Conservation (phyloP, 2,888 invertebrate genomes). For the Synergus japonicus region DNA sequence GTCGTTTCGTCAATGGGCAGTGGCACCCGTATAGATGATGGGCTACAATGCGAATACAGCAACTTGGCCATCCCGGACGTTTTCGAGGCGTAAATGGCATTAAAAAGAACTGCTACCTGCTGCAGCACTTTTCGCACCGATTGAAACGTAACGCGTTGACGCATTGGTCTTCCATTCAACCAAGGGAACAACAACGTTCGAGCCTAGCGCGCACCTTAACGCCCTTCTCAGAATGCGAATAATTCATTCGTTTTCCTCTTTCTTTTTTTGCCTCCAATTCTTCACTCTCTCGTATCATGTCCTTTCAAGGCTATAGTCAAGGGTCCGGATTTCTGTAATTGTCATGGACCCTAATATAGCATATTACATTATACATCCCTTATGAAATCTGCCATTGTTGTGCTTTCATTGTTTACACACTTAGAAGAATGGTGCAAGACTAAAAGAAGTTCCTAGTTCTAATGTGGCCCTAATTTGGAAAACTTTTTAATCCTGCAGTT, state of each 20-base stretch:
- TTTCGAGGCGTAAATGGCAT: constrained; percentile 57
- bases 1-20: constrained; percentile 56
- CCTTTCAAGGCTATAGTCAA: not conserved
- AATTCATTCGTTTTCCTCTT: constrained; percentile 44
- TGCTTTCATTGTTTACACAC: not conserved
- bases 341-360: not conserved
- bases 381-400: not conserved
- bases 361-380: not conserved
- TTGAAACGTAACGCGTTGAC: constrained; percentile 51
- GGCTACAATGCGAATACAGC: constrained; percentile 51
- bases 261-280: constrained; percentile 38
- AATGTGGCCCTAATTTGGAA: no score
- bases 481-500: no score
- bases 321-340: not conserved
- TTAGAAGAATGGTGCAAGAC: not conserved
- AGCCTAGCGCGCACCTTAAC: constrained; percentile 18
- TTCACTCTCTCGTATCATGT: constrained; percentile 1
- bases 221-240: constrained; percentile 48
- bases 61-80: constrained; percentile 47
- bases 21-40: constrained; percentile 42
- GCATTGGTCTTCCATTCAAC: constrained; percentile 43
- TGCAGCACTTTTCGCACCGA: constrained; percentile 42
- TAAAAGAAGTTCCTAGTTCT: not conserved
- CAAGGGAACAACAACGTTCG: constrained; percentile 7
- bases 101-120: constrained; percentile 55